Conservation (phyloP, 1,140 invertebrate genomes). For the Drosophila teissieri region DNA sequence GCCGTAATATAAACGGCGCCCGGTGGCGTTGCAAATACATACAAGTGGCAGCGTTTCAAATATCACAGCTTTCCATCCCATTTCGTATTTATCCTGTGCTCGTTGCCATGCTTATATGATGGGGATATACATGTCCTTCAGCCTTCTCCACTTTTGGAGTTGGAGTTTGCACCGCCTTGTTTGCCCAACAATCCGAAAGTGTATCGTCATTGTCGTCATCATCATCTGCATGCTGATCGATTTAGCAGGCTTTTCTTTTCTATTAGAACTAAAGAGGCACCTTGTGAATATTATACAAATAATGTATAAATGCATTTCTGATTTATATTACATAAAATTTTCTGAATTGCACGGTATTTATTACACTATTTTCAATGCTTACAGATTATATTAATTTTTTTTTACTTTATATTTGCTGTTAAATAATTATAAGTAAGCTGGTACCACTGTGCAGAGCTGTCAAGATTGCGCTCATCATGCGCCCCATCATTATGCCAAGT, state of each 20-base stretch:
- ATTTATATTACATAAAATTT: too few relatives aligned
- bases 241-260: background rate
- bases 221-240: slow-evolving; percentile 26
- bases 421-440: too few relatives aligned
- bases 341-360: background rate
- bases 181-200: slow-evolving; percentile 41
- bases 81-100: background rate
- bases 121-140: background rate
- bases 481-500: slow-evolving; percentile 37
- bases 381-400: too few relatives aligned
- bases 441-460: slow-evolving; percentile 10
- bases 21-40: too few relatives aligned
- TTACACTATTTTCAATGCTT: background rate
- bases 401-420: too few relatives aligned
- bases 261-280: background rate
- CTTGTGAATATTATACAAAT: background rate
- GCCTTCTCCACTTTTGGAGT: background rate
- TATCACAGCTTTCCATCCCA: slow-evolving; percentile 3
- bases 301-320: background rate
- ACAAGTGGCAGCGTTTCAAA: slow-evolving; percentile 3
- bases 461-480: slow-evolving; percentile 39
- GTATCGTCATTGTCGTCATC: slow-evolving; percentile 47
- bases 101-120: slow-evolving; percentile 23
- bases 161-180: slow-evolving; percentile 22
- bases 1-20: slow-evolving; percentile 30